phyloP scores from a whole-genome alignment of 2,797 vertebrate genomes.

The Hypotaenidia philippensis region DNA sequence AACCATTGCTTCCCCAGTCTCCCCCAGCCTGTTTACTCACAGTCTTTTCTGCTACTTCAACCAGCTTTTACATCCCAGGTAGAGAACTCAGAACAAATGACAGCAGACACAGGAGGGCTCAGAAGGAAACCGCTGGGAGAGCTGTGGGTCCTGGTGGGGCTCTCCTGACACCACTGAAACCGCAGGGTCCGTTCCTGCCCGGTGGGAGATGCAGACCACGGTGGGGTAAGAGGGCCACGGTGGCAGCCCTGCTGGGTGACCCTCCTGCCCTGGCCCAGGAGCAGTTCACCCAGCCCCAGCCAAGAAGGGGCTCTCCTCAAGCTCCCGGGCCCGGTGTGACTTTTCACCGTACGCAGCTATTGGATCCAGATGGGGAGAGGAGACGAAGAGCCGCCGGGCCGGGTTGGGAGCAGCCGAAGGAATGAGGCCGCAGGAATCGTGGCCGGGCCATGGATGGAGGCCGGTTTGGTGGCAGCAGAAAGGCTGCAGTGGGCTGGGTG shows the following conservation, averaged over 20 bases:
- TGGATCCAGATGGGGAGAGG: background rate
- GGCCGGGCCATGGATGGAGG: background rate
- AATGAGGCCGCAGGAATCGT: fast-evolving
- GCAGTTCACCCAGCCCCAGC: background rate
- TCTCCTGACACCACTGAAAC: background rate
- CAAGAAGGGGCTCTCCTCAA: background rate
- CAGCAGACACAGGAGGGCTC: background rate
- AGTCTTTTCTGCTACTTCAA: conserved; percentile 18
- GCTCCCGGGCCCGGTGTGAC: fast-evolving
- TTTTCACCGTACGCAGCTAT: background rate
- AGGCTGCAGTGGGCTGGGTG: background rate
- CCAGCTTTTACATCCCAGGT: conserved; percentile 32
- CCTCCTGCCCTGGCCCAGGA: background rate
- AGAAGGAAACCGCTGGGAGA: background rate
- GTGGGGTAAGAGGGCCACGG: background rate
- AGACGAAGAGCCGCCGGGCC: background rate
- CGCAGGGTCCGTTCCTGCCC: background rate
- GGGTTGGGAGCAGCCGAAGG: background rate
- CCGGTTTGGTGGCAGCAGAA: background rate
- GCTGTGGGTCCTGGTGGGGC: fast-evolving
- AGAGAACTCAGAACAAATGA: conserved; percentile 48
- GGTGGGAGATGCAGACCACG: background rate
- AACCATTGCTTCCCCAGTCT: background rate
- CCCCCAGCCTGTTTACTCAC: background rate
- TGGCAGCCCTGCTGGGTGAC: background rate